Evolutionary conservation across 2,113 vertebrate species (phyloP).

Genomic region (Mustelus asterias): DNA sequence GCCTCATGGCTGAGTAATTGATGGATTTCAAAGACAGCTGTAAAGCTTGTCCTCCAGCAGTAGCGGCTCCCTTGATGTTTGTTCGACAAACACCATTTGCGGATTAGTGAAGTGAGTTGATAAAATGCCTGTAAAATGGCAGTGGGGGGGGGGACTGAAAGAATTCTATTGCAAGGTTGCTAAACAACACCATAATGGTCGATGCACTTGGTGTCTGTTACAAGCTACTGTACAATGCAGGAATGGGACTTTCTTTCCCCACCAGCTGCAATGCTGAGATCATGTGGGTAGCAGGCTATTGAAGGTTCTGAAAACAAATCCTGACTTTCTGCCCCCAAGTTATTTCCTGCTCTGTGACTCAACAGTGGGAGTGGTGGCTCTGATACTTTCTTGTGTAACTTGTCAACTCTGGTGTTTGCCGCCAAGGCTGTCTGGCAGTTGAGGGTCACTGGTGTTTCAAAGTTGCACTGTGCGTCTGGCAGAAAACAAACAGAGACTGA

Average conservation of each 20-base stretch:
- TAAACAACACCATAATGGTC: neutral
- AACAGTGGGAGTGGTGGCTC: neutral
- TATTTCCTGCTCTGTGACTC: constrained; percentile 26
- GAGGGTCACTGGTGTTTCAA: constrained; percentile 25
- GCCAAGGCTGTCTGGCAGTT: constrained; percentile 25
- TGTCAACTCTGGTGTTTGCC: constrained; percentile 16
- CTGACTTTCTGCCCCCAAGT: neutral
- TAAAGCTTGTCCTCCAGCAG: constrained; percentile 8
- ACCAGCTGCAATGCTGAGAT: neutral
- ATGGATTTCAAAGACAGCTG: constrained; percentile 28
- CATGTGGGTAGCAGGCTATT: constrained; percentile 8
- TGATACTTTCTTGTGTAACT: constrained; percentile 16
- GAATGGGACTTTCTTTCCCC: neutral
- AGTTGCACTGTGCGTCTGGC: neutral
- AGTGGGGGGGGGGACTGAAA: neutral
- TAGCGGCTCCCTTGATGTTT: constrained; percentile 20
- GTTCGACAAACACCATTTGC: constrained; percentile 30
- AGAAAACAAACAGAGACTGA: constrained; percentile 29
- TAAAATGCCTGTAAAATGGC: constrained; percentile 12
- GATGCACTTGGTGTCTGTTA: neutral
- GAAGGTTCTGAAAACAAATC: constrained; percentile 2
- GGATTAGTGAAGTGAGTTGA: constrained; percentile 31
- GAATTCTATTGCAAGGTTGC: neutral
- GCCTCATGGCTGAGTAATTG: constrained; percentile 33
- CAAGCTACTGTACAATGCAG: neutral